These are phyloP conservation scores for Mus spretus DNA, from an alignment of 2,797 vertebrate species.

Conservation along the genomic window DNA sequence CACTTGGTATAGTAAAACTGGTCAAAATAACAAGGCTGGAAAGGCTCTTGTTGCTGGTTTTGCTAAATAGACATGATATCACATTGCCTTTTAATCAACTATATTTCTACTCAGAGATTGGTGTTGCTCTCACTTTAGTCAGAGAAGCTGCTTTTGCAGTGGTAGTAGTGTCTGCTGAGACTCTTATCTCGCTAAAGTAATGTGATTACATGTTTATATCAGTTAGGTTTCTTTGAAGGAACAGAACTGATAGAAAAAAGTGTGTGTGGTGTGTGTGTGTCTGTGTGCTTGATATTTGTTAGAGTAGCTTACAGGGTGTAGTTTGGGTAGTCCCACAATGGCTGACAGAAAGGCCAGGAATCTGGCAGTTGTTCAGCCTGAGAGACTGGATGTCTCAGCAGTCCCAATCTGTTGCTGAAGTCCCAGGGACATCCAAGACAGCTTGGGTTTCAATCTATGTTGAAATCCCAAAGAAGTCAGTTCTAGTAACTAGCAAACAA, in stretches of 20 bases:
- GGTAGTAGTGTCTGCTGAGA: background rate
- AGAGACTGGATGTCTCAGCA: background rate
- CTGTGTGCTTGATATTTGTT: background rate
- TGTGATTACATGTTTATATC: background rate
- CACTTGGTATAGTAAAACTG: background rate
- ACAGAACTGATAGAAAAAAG: background rate
- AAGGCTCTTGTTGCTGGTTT: background rate
- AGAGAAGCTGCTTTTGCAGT: background rate
- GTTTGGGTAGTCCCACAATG: background rate
- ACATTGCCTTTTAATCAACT: background rate
- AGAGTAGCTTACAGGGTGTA: background rate
- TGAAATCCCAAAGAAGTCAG: background rate
- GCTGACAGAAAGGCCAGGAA: background rate
- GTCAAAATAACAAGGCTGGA: background rate
- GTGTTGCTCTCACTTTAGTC: background rate
- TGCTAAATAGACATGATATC: background rate
- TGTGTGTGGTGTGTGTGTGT: background rate
- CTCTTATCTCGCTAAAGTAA: background rate
- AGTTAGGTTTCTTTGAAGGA: background rate
- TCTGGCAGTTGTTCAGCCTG: background rate
- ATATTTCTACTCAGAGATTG: background rate
- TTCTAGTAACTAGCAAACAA: background rate
- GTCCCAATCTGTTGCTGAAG: background rate
- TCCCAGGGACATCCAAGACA: background rate
- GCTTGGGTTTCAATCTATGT: background rate